Conservation (phyloP, 1,140 invertebrate species). For the silkworm (Bombyx mori) region DNA sequence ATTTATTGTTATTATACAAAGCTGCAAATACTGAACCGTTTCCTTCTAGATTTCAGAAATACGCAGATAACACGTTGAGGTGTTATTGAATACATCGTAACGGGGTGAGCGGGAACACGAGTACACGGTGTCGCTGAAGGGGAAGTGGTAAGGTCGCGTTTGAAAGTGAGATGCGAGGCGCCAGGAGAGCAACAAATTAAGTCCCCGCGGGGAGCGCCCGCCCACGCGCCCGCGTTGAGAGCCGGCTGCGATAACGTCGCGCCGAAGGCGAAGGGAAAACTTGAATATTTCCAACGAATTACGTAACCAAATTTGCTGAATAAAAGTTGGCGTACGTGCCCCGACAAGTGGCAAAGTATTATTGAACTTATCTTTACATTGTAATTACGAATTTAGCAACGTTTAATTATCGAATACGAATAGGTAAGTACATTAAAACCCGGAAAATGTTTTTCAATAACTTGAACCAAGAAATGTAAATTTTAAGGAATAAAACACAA, state of each 20-base stretch:
- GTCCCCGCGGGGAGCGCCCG: slow-evolving; percentile 55
- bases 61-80: no score
- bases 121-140: slow-evolving; percentile 42
- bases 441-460: no score
- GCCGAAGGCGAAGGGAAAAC: slow-evolving; percentile 49
- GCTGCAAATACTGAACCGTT: no score
- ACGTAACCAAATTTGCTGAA: slow-evolving; percentile 57
- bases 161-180: slow-evolving; percentile 68
- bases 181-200: slow-evolving; percentile 71
- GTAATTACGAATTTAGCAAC: slow-evolving; percentile 38
- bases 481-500: no score
- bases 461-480: no score
- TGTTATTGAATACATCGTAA: background rate
- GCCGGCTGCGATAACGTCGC: slow-evolving; percentile 58
- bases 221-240: slow-evolving; percentile 46
- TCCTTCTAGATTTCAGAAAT: no score
- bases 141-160: slow-evolving; percentile 65
- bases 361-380: slow-evolving; percentile 37
- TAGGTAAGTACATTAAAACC: no score
- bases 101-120: slow-evolving; percentile 32
- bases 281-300: slow-evolving; percentile 64
- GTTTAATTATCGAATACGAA: slow-evolving; percentile 25
- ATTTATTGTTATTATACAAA: no score
- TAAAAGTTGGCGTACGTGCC: slow-evolving; percentile 54
- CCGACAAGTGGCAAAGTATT: slow-evolving; percentile 42